Percentiles rank a stretch among this genome's conserved stretches.
phyloP scores from a whole-genome alignment of 2,113 vertebrate species.

The Macaca nemestrina region DNA sequence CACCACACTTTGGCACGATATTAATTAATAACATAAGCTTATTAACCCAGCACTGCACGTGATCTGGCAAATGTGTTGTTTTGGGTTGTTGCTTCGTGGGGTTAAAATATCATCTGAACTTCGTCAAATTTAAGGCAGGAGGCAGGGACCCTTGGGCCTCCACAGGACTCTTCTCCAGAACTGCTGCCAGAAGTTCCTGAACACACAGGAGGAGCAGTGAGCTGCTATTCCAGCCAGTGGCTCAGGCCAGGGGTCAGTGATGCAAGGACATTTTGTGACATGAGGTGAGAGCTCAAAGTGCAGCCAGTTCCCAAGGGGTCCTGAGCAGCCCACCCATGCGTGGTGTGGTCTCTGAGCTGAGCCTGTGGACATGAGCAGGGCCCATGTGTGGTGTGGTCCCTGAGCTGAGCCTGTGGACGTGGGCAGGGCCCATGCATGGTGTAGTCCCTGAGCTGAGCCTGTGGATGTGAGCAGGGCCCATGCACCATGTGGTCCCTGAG shows the following conservation, averaged over 20 bases:
- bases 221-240: not conserved
- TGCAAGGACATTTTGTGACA: no score
- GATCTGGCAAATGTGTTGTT: not conserved
- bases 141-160: not conserved
- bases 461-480: rapidly evolving
- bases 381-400: rapidly evolving
- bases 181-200: rapidly evolving
- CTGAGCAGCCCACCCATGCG: not conserved
- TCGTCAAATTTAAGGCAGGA: not conserved
- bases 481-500: not conserved
- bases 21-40: no score
- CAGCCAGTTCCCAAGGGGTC: no score
- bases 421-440: rapidly evolving
- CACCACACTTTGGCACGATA: no score
- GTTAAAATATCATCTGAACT: not conserved
- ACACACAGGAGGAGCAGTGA: rapidly evolving
- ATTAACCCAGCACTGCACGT: rapidly evolving
- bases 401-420: not conserved
- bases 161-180: not conserved
- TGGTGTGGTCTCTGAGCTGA: not conserved
- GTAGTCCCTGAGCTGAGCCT: not conserved
- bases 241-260: not conserved
- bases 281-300: not conserved
- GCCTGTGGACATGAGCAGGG: rapidly evolving
- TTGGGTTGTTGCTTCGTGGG: not conserved